Percentiles rank a stretch among this genome's conserved stretches.
Conservation (phyloP, 2,113 vertebrate species). For the Dissostichus mawsoni region DNA sequence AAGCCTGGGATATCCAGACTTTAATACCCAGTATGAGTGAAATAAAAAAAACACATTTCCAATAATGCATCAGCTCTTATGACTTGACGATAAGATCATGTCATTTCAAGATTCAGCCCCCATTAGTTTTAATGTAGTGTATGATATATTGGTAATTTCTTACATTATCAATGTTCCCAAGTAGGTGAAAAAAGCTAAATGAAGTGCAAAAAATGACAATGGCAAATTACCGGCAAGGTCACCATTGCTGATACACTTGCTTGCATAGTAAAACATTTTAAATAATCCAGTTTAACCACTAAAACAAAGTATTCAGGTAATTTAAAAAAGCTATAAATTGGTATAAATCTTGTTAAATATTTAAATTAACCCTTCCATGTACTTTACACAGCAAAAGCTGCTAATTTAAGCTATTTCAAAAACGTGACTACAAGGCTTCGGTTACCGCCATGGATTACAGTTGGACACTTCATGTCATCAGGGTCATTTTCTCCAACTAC, state of each 20-base stretch:
- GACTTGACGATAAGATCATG: not conserved
- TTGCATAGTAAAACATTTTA: not conserved
- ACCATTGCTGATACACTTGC: no score
- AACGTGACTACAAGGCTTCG: not conserved
- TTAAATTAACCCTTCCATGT: not conserved
- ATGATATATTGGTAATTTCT: not conserved
- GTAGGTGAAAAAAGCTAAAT: not conserved
- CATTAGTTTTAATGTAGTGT: not conserved
- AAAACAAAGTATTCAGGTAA: not conserved
- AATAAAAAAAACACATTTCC: not conserved
- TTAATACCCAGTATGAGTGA: not conserved
- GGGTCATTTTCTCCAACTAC: constrained; percentile 5
- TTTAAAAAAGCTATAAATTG: not conserved
- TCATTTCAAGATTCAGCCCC: not conserved
- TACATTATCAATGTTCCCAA: not conserved
- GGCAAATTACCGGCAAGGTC: no score
- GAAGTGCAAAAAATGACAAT: no score
- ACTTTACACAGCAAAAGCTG: not conserved
- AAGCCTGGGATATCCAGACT: not conserved
- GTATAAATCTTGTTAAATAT: not conserved
- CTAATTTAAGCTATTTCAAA: not conserved
- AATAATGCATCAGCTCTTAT: not conserved
- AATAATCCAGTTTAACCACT: not conserved
- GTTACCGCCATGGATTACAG: not conserved
- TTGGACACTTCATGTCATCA: not conserved